A percentile compares a stretch with the other conserved stretches of the same genome.
phyloP scores from a whole-genome alignment of 37 sponge, comb jelly and placozoan species.

The Oscarella lobularis region DNA sequence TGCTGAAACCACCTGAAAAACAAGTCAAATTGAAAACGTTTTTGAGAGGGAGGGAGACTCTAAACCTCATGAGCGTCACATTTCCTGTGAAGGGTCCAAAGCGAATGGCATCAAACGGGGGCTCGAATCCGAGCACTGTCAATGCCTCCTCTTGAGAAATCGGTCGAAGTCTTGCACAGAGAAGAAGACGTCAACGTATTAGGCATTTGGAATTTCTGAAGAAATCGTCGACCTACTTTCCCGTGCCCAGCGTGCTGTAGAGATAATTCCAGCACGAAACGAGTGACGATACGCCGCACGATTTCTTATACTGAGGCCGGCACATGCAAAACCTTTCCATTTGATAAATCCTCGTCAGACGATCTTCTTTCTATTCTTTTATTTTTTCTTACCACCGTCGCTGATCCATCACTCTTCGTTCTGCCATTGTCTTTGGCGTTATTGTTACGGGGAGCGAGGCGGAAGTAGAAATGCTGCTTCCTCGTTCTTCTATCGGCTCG shows the following conservation, averaged over 20 bases:
- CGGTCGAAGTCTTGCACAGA: slow-evolving; percentile 27
- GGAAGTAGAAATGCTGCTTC: neutral
- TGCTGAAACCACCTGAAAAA: slow-evolving; percentile 53
- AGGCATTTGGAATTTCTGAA: neutral
- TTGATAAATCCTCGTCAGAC: no score
- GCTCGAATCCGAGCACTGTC: slow-evolving; percentile 45
- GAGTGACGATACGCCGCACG: slow-evolving; percentile 72
- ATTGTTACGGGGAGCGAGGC: no score
- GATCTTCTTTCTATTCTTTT: no score
- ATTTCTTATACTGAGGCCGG: slow-evolving; percentile 66
- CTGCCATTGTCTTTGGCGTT: no score
- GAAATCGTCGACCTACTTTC: slow-evolving; percentile 21
- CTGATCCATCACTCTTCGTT: no score
- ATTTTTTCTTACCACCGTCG: no score
- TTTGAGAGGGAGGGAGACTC: neutral
- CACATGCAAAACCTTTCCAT: slow-evolving; percentile 73
- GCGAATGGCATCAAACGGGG: slow-evolving; percentile 64
- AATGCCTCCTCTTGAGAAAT: slow-evolving; percentile 67
- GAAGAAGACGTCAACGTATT: neutral
- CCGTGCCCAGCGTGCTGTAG: slow-evolving; percentile 55
- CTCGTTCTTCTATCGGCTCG: neutral
- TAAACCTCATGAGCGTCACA: slow-evolving; percentile 65
- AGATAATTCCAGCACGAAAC: slow-evolving; percentile 79
- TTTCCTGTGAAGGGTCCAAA: slow-evolving; percentile 85
- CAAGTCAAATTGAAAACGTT: neutral